A percentile compares a stretch with the other conserved stretches of the same genome.
These are phyloP conservation scores for Aporophyla lueneburgensis DNA, from an alignment of 2,888 invertebrate genomes.

Conservation along the genomic window DNA sequence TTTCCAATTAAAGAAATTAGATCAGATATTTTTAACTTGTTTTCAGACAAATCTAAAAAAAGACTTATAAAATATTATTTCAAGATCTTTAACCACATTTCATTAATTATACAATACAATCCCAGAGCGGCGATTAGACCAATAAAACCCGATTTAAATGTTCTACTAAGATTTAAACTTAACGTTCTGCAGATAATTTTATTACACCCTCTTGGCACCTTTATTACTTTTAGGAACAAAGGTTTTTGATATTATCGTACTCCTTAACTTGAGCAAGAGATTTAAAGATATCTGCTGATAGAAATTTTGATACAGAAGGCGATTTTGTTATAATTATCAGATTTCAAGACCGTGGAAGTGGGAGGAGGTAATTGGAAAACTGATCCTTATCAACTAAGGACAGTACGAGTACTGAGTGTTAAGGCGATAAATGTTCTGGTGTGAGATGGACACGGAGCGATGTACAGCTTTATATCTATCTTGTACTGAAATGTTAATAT, in stretches of 20 bases:
- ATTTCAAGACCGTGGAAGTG: neutral
- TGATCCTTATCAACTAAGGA: neutral
- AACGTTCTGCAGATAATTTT: constrained; percentile 65
- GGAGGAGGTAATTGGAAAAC: neutral
- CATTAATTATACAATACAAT: constrained; percentile 56
- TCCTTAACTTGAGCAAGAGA: constrained; percentile 21
- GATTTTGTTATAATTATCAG: constrained; percentile 12
- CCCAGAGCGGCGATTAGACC: constrained; percentile 77
- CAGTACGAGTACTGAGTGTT: neutral
- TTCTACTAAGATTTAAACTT: constrained; percentile 61
- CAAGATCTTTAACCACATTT: neutral
- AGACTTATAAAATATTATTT: no score
- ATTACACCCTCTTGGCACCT: constrained; percentile 52
- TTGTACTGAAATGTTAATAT: neutral
- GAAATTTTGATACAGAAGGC: neutral
- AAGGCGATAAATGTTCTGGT: neutral
- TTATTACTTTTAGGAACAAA: constrained; percentile 62
- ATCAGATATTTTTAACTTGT: no score
- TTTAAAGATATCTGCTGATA: neutral
- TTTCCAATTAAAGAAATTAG: no score
- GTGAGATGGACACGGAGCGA: no score
- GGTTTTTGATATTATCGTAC: constrained; percentile 56
- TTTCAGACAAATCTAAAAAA: no score
- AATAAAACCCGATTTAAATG: constrained; percentile 74
- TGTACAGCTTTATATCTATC: neutral